phyloP scores from a whole-genome alignment of 1,140 invertebrate genomes.

The Agraylea sexmaculata region DNA sequence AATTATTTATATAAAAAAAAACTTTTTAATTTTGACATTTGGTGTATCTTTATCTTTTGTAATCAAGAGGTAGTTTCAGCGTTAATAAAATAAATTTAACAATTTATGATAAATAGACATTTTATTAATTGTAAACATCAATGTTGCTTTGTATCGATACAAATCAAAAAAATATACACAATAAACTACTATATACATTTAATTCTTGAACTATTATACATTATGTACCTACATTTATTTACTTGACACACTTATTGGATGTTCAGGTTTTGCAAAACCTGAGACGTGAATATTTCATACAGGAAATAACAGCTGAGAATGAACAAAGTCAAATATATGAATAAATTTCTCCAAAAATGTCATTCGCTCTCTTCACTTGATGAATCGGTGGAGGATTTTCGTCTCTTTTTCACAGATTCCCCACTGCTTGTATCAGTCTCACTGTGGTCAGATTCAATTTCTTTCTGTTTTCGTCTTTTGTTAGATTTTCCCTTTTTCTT shows the following conservation, averaged over 20 bases:
- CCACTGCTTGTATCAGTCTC: conserved; percentile 8
- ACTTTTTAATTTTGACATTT: too few relatives aligned
- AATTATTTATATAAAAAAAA: conserved; percentile 3
- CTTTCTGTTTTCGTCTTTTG: conserved; percentile 11
- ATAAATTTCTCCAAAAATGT: conserved; percentile 15
- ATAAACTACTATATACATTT: too few relatives aligned
- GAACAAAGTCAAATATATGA: conserved; percentile 11
- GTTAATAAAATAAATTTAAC: too few relatives aligned
- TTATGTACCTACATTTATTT: too few relatives aligned
- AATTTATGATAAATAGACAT: too few relatives aligned
- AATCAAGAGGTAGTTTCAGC: too few relatives aligned
- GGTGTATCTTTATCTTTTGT: too few relatives aligned
- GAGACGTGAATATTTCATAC: conserved; percentile 11
- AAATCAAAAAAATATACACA: too few relatives aligned
- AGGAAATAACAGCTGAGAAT: conserved; percentile 10
- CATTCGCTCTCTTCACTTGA: conserved; percentile 15
- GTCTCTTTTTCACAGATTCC: conserved; percentile 6
- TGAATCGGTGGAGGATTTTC: conserved; percentile 7
- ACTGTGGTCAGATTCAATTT: conserved; percentile 16
- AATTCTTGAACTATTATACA: too few relatives aligned
- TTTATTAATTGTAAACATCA: too few relatives aligned
- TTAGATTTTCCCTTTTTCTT: conserved; percentile 3
- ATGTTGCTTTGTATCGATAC: too few relatives aligned
- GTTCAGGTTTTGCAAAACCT: conserved; percentile 9
- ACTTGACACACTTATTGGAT: conserved; percentile 1